Evolutionary conservation across 2,797 vertebrate species (phyloP).

Genomic region (Naso thynnoides): DNA sequence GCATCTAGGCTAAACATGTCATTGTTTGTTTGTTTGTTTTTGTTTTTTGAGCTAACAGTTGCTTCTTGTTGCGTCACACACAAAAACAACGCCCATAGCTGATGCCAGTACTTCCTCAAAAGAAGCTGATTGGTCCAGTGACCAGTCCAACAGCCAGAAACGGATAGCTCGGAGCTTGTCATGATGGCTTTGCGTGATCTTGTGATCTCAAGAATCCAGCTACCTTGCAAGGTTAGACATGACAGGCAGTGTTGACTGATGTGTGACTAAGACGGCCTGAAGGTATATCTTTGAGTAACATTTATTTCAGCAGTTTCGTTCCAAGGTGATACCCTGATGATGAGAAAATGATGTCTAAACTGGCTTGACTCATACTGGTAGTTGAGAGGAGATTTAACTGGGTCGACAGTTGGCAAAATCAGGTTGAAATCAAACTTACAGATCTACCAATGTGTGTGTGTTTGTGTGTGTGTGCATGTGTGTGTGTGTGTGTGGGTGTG

Average conservation of each 20-base stretch:
- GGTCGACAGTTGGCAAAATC: constrained; percentile 32
- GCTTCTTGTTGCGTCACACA: too few relatives aligned
- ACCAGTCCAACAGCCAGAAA: too few relatives aligned
- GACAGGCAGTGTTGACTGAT: constrained; percentile 27
- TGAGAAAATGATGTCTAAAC: constrained; percentile 6
- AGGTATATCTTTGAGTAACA: constrained; percentile 29
- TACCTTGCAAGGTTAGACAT: neutral
- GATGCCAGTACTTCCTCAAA: too few relatives aligned
- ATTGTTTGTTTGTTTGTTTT: too few relatives aligned
- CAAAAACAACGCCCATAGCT: too few relatives aligned
- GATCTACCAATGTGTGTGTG: constrained; percentile 15
- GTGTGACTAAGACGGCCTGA: neutral
- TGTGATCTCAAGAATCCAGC: too few relatives aligned
- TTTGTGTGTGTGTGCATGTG: constrained; percentile 30
- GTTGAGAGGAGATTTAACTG: constrained; percentile 11
- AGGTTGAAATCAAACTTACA: constrained; percentile 18
- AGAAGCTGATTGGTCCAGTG: too few relatives aligned
- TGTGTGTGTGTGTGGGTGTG: constrained; percentile 39
- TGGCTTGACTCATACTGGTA: neutral
- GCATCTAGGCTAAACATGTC: too few relatives aligned
- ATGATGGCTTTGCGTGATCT: too few relatives aligned
- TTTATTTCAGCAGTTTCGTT: constrained; percentile 7
- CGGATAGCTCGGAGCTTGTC: too few relatives aligned
- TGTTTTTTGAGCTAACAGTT: too few relatives aligned
- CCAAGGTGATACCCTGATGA: constrained; percentile 2